A percentile compares a stretch with the other conserved stretches of the same genome.
Evolutionary conservation across 1,140 invertebrate genomes (phyloP).

Genomic region (Rhyzopertha dominica): DNA sequence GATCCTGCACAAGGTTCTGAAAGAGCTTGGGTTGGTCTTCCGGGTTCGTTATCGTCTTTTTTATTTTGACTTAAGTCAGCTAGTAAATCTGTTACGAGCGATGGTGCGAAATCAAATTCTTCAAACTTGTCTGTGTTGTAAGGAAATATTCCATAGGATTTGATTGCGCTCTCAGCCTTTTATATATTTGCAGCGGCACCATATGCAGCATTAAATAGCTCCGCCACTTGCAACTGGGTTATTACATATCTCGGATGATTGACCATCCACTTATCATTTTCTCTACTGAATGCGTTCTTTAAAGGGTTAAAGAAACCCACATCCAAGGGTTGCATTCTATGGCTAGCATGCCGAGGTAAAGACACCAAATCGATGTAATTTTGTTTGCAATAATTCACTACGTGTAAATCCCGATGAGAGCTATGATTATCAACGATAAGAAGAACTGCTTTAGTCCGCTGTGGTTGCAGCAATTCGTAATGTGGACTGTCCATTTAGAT

Average conservation of each 20-base stretch:
- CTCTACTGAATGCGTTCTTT: slow-evolving; percentile 28
- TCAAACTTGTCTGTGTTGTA: slow-evolving; percentile 7
- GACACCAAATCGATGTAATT: slow-evolving; percentile 37
- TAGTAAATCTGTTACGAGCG: slow-evolving; percentile 1
- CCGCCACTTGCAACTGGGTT: slow-evolving; percentile 4
- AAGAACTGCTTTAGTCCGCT: too few species aligned
- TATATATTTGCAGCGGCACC: background rate
- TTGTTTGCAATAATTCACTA: slow-evolving; percentile 26
- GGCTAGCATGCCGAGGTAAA: slow-evolving; percentile 37
- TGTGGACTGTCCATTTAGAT: too few species aligned
- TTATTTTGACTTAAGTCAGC: background rate
- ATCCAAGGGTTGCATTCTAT: slow-evolving; percentile 43
- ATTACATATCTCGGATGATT: too few species aligned
- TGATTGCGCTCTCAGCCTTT: slow-evolving; percentile 10
- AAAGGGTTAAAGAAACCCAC: slow-evolving; percentile 25
- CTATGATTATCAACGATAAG: too few species aligned
- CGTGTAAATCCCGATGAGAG: slow-evolving; percentile 10
- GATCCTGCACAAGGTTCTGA: too few species aligned
- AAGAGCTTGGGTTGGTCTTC: too few species aligned
- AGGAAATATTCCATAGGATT: slow-evolving; percentile 6
- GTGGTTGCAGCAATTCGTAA: background rate
- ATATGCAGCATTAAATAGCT: slow-evolving; percentile 9
- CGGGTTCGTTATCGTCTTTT: background rate
- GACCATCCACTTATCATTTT: too few species aligned
- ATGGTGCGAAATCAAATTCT: slow-evolving; percentile 7